These are phyloP conservation scores for Habrosyne pyritoides DNA, from an alignment of 2,888 invertebrate species.

Conservation along the genomic window DNA sequence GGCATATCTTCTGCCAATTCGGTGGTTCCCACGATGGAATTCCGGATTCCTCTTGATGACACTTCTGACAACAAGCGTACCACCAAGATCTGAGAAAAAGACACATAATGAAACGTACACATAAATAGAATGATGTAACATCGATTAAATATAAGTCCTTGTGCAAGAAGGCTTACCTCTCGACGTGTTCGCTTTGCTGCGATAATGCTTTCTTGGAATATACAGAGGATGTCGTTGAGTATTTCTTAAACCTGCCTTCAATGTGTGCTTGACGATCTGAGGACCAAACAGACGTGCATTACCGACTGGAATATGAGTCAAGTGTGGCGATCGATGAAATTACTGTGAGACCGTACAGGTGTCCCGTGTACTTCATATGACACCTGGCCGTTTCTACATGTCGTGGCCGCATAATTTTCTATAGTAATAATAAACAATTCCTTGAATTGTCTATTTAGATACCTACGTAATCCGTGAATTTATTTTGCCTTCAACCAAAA, in stretches of 20 bases:
- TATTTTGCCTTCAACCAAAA: too few species aligned
- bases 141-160: background rate
- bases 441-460: too few species aligned
- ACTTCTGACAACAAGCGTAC: constrained; percentile 91
- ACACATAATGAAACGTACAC: background rate
- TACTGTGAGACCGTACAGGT: constrained; percentile 50
- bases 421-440: too few species aligned
- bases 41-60: constrained; percentile 88
- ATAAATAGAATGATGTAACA: background rate
- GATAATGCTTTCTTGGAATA: constrained; percentile 79
- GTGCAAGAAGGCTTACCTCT: constrained; percentile 57
- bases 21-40: constrained; percentile 92
- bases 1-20: constrained; percentile 91
- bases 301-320: constrained; percentile 37
- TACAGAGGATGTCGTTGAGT: constrained; percentile 77
- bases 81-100: constrained; percentile 88
- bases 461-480: too few species aligned
- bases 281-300: constrained; percentile 42
- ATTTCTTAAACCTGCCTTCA: constrained; percentile 80
- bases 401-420: background rate
- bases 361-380: constrained; percentile 20
- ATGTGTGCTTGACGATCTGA: constrained; percentile 78
- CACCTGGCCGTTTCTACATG: constrained; percentile 33
- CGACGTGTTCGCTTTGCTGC: constrained; percentile 77
- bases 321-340: constrained; percentile 51